phyloP scores from a whole-genome alignment of 2,113 vertebrate genomes.

The Ammodytes dubius region DNA sequence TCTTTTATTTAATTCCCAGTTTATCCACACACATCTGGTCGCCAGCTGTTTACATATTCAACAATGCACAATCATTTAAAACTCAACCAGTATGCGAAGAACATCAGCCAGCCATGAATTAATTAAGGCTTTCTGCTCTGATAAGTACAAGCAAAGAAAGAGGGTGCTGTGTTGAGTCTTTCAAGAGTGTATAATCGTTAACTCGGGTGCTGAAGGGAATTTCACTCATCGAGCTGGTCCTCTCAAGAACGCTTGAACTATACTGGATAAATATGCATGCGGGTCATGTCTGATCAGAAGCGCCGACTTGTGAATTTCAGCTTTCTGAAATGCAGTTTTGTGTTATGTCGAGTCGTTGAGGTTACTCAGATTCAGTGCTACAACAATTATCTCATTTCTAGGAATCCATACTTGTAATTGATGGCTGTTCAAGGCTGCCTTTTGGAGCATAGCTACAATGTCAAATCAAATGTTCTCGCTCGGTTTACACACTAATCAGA shows the following conservation, averaged over 20 bases:
- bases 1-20: conserved; percentile 61
- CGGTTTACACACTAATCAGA: conserved; percentile 12
- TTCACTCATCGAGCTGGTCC: conserved; percentile 49
- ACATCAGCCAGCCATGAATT: conserved; percentile 82
- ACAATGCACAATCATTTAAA: conserved; percentile 76
- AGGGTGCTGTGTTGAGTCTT: conserved; percentile 59
- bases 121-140: conserved; percentile 84
- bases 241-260: conserved; percentile 54
- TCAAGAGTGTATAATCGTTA: conserved; percentile 65
- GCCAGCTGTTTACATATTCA: conserved; percentile 82
- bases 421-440: conserved; percentile 10
- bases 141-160: conserved; percentile 77
- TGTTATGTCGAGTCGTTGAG: background rate
- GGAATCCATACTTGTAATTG: conserved; percentile 21
- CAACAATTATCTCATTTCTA: background rate
- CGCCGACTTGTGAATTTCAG: conserved; percentile 26
- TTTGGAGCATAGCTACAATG: background rate
- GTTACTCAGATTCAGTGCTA: background rate
- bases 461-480: conserved; percentile 19
- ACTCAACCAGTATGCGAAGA: conserved; percentile 73
- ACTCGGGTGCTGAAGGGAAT: conserved; percentile 67
- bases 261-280: conserved; percentile 51
- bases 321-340: background rate
- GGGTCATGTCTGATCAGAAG: conserved; percentile 31
- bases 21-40: conserved; percentile 54